Percentiles rank a stretch among this genome's conserved stretches.
Conservation (phyloP, 1,140 invertebrate species). For the Lucilia sericata region DNA sequence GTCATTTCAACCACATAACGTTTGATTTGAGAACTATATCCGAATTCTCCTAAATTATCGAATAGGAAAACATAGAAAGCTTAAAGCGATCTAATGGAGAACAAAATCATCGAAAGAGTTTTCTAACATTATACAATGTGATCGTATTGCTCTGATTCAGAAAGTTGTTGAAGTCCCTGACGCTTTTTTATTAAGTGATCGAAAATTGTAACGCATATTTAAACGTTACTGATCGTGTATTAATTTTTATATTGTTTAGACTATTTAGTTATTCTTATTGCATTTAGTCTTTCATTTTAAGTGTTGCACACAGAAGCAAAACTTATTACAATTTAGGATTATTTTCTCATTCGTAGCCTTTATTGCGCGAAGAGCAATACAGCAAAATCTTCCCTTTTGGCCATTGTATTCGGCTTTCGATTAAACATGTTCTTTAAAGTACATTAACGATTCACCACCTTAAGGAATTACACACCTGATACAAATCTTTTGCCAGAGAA, state of each 20-base stretch:
- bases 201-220: not conserved
- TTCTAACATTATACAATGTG: too few species aligned
- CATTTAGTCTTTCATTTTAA: not conserved
- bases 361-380: too few species aligned
- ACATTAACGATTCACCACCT: constrained; percentile 41
- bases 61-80: too few species aligned
- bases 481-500: constrained; percentile 11
- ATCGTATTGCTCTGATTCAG: too few species aligned
- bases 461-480: constrained; percentile 41
- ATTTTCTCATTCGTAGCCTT: too few species aligned
- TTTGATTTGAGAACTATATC: too few species aligned
- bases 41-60: too few species aligned
- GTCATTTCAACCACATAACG: too few species aligned
- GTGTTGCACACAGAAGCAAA: not conserved
- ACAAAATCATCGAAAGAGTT: too few species aligned
- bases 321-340: not conserved
- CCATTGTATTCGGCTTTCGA: constrained; percentile 11
- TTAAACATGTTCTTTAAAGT: constrained; percentile 42
- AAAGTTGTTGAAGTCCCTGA: too few species aligned
- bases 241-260: not conserved
- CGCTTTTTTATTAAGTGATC: too few species aligned
- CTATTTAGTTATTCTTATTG: not conserved
- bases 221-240: not conserved
- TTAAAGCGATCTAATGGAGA: too few species aligned
- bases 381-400: not conserved